A percentile compares a stretch with the other conserved stretches of the same genome.
Evolutionary conservation across 1,140 invertebrate species (phyloP).

Genomic region (Adoxophyes honmai): DNA sequence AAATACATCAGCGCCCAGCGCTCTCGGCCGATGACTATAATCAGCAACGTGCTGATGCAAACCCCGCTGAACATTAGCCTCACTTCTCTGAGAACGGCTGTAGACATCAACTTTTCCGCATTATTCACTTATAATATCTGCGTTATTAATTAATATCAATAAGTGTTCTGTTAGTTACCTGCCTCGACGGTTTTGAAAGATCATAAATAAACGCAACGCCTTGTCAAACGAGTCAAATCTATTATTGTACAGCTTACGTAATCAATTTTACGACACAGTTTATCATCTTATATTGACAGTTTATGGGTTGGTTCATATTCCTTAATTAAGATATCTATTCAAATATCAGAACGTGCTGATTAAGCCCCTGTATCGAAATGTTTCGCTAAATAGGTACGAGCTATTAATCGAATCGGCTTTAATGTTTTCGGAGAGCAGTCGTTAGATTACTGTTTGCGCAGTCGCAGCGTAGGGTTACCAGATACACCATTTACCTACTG

Average conservation of each 20-base stretch:
- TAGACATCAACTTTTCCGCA: constrained; percentile 25
- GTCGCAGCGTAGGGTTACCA: background rate
- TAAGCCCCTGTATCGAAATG: background rate
- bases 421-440: constrained; percentile 13
- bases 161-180: background rate
- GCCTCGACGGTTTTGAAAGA: background rate
- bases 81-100: constrained; percentile 49
- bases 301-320: too few relatives aligned
- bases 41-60: constrained; percentile 57
- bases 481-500: too few relatives aligned
- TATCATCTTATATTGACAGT: background rate
- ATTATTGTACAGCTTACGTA: background rate
- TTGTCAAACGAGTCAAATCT: background rate
- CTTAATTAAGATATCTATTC: background rate
- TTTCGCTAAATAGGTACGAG: constrained; percentile 8
- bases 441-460: constrained; percentile 10
- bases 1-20: constrained; percentile 44
- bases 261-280: background rate
- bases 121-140: background rate
- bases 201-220: too few relatives aligned
- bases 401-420: constrained; percentile 9
- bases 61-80: constrained; percentile 59
- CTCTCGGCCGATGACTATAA: constrained; percentile 57
- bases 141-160: background rate
- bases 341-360: background rate